Percentiles rank a stretch among this genome's conserved stretches.
These are phyloP conservation scores for Hydrozoanthus gracilis DNA, from an alignment of 92 coral and sea anemone genomes.

Conservation along the genomic window DNA sequence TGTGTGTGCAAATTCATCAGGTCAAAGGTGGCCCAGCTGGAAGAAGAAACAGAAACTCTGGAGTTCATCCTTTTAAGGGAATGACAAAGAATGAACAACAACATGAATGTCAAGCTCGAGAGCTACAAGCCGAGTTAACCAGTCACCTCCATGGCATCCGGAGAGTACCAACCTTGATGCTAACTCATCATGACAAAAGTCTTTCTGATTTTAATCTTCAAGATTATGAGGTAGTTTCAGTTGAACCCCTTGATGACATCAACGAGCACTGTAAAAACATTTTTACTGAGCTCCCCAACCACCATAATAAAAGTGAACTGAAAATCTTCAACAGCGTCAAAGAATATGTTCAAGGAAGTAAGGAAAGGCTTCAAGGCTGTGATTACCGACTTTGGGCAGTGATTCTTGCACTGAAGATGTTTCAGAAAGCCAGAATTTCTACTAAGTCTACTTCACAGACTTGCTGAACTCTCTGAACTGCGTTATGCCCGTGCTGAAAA, in stretches of 20 bases:
- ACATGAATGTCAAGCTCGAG: constrained; percentile 17
- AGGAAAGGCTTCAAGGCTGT: constrained; percentile 42
- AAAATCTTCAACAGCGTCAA: constrained; percentile 11
- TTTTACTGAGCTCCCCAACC: constrained; percentile 42
- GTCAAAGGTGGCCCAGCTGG: constrained; percentile 43
- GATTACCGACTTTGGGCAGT: constrained; percentile 37
- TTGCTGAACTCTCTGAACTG: constrained; percentile 40
- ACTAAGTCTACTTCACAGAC: constrained; percentile 27
- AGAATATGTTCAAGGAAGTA: constrained; percentile 21
- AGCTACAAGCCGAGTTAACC: constrained; percentile 9
- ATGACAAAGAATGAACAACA: constrained; percentile 40
- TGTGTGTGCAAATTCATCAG: background rate
- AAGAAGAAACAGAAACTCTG: constrained; percentile 36
- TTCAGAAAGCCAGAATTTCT: constrained; percentile 22
- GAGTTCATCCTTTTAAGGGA: constrained; percentile 40
- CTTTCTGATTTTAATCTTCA: constrained; percentile 43
- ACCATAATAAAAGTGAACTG: constrained; percentile 7
- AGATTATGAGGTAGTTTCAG: constrained; percentile 43
- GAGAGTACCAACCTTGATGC: constrained; percentile 48
- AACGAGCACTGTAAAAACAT: constrained; percentile 42
- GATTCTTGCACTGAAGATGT: constrained; percentile 27
- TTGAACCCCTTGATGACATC: constrained; percentile 55
- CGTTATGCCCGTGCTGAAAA: constrained; percentile 28
- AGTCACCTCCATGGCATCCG: constrained; percentile 50
- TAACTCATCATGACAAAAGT: background rate